phyloP scores from a whole-genome alignment of 2,113 vertebrate genomes.

The Daphoenositta chrysoptera region DNA sequence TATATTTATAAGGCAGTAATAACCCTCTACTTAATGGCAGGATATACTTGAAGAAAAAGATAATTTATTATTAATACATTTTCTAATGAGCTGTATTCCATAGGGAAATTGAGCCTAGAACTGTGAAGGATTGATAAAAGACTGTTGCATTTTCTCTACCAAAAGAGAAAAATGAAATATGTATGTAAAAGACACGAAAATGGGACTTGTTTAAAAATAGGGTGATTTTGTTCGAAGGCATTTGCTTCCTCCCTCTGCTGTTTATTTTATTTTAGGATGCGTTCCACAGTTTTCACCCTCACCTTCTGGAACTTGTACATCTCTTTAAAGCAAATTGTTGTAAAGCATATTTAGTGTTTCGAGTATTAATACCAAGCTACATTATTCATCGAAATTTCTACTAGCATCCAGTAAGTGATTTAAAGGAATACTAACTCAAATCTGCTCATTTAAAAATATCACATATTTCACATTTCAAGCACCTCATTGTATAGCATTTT shows the following conservation, averaged over 20 bases:
- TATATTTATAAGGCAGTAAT: slow-evolving; percentile 22
- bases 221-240: background rate
- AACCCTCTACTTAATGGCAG: background rate
- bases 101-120: slow-evolving; percentile 14
- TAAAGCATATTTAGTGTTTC: background rate
- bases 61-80: slow-evolving; percentile 47
- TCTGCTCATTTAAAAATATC: background rate
- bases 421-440: background rate
- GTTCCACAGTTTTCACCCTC: slow-evolving; percentile 3
- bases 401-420: background rate
- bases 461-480: background rate
- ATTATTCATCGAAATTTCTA: background rate
- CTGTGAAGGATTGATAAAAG: background rate
- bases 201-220: background rate
- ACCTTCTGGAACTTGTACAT: slow-evolving; percentile 34
- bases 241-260: slow-evolving; percentile 18
- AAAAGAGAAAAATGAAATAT: background rate
- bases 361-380: background rate
- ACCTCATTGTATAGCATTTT: background rate
- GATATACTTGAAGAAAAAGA: slow-evolving; percentile 37
- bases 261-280: slow-evolving; percentile 31
- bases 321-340: background rate
- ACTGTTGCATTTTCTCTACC: background rate
- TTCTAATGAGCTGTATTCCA: background rate
- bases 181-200: background rate